Conservation (phyloP, 2,797 vertebrate species). For the Sebastes aleutianus region DNA sequence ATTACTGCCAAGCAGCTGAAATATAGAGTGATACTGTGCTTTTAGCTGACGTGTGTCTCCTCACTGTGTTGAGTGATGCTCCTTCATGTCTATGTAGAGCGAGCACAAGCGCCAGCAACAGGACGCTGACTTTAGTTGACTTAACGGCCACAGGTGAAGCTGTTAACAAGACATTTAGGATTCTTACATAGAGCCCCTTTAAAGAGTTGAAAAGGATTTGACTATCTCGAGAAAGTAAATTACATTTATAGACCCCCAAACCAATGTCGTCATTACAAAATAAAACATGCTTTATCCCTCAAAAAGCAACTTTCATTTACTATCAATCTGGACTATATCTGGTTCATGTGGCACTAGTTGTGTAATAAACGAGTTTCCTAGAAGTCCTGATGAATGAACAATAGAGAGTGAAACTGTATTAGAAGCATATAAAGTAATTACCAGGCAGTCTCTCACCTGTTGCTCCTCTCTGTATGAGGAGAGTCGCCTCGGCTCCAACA, state of each 20-base stretch:
- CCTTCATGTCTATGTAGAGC: too few species aligned
- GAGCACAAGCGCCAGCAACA: too few species aligned
- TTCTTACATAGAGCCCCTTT: too few species aligned
- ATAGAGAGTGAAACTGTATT: background rate
- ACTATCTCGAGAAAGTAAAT: background rate
- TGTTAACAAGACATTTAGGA: too few species aligned
- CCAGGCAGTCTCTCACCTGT: slow-evolving; percentile 77
- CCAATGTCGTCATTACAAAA: background rate
- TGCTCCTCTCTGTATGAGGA: slow-evolving; percentile 95
- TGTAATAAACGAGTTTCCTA: background rate
- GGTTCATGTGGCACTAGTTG: background rate
- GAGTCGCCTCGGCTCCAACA: slow-evolving; percentile 92
- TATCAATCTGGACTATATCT: background rate
- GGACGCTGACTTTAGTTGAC: too few species aligned
- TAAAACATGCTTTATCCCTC: background rate
- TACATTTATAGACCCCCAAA: background rate
- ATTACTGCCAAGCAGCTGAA: too few species aligned
- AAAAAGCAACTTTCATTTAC: background rate
- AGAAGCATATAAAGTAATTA: background rate
- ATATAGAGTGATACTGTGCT: too few species aligned
- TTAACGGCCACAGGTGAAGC: too few species aligned
- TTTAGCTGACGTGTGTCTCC: too few species aligned
- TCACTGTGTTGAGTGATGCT: too few species aligned
- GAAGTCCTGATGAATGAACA: background rate
- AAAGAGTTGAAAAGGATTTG: background rate